Percentiles rank a stretch among this genome's conserved stretches.
phyloP scores from a whole-genome alignment of 2,888 invertebrate species.

The Cerastis leucographa region DNA sequence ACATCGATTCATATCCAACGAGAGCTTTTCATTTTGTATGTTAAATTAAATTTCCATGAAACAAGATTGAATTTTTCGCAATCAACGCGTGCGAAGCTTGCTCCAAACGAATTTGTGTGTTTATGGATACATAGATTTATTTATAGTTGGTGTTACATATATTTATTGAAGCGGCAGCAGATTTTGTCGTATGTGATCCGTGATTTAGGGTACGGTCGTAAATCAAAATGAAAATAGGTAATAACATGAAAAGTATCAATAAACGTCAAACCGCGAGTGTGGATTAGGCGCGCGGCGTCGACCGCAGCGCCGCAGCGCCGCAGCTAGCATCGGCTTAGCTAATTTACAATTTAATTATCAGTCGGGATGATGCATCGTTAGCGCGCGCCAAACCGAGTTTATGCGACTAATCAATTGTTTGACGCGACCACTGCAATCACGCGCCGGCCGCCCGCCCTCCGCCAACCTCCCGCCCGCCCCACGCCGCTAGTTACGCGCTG shows the following conservation, averaged over 20 bases:
- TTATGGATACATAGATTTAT: constrained; percentile 59
- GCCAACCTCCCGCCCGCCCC: constrained; percentile 62
- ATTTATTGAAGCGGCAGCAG: constrained; percentile 4
- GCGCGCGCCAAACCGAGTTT: constrained; percentile 90
- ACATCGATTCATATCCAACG: constrained; percentile 89
- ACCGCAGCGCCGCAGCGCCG: constrained; percentile 65
- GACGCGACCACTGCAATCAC: constrained; percentile 90
- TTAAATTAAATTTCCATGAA: constrained; percentile 91
- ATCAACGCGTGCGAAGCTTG: constrained; percentile 84
- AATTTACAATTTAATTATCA: constrained; percentile 91
- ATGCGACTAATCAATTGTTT: constrained; percentile 91
- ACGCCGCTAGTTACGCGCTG: constrained; percentile 48
- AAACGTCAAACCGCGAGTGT: constrained; percentile 67
- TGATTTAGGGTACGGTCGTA: not conserved
- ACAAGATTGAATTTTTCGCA: constrained; percentile 91
- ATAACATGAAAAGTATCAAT: constrained; percentile 65
- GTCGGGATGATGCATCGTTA: constrained; percentile 90
- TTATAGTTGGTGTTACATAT: constrained; percentile 47
- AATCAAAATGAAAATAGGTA: constrained; percentile 18
- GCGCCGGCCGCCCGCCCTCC: constrained; percentile 76
- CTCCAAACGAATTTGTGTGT: constrained; percentile 77
- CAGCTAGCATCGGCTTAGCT: constrained; percentile 87
- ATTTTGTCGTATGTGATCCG: not conserved
- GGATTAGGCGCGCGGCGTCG: constrained; percentile 63
- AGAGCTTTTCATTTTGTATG: constrained; percentile 90